phyloP scores from a whole-genome alignment of 92 coral and sea anemone genomes.

The Palythoa heliodiscus region DNA sequence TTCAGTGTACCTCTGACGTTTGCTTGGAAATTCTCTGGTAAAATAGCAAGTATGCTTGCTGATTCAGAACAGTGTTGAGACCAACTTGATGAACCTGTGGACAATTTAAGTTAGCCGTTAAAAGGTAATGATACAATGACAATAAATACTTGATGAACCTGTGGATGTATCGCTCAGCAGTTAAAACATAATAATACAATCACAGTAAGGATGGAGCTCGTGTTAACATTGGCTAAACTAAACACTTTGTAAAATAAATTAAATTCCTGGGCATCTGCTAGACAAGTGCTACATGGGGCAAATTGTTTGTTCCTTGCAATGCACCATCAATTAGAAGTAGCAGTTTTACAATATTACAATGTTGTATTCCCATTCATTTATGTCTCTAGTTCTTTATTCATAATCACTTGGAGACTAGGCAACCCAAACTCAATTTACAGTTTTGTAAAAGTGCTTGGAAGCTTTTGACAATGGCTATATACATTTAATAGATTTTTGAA shows the following conservation, averaged over 20 bases:
- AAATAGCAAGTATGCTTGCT: constrained; percentile 95
- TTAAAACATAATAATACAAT: neutral
- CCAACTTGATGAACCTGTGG: constrained; percentile 93
- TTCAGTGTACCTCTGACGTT: constrained; percentile 49
- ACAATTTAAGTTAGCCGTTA: neutral
- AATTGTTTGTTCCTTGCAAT: too few relatives aligned
- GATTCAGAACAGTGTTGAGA: constrained; percentile 76
- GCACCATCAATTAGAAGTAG: too few relatives aligned
- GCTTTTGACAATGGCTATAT: too few relatives aligned
- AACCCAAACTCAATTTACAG: neutral
- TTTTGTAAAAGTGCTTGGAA: too few relatives aligned
- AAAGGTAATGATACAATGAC: neutral
- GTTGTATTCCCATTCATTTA: too few relatives aligned
- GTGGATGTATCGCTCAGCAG: neutral
- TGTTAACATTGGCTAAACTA: too few relatives aligned
- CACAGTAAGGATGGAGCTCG: neutral
- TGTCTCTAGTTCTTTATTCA: neutral
- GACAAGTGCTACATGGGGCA: too few relatives aligned
- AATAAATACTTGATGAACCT: constrained; percentile 87
- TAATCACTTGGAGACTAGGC: neutral
- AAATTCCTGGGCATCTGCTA: too few relatives aligned
- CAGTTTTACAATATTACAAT: too few relatives aligned
- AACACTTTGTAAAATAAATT: too few relatives aligned
- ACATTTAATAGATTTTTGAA: too few relatives aligned
- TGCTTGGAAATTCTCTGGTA: constrained; percentile 57